A percentile compares a stretch with the other conserved stretches of the same genome.
Evolutionary conservation across 2,888 invertebrate species (phyloP).

Genomic region (Ochropacha duplaris): DNA sequence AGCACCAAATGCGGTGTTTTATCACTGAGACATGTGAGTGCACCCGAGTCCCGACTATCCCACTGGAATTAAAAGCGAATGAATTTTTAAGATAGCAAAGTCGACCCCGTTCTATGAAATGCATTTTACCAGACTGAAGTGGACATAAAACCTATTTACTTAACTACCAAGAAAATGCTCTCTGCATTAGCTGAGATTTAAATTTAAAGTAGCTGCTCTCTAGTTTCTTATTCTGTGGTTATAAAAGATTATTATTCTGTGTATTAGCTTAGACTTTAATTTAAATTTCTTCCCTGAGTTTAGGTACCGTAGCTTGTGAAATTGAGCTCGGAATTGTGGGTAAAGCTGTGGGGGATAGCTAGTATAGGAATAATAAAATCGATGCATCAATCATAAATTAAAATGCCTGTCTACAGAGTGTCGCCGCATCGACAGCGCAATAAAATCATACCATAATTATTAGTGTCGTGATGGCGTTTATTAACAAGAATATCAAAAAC

Average conservation of each 20-base stretch:
- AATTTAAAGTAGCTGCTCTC: conserved; percentile 6
- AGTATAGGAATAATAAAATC: background rate
- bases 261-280: background rate
- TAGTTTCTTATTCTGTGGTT: background rate
- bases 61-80: conserved; percentile 52
- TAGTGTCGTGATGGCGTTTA: conserved; percentile 15
- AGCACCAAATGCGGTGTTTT: conserved; percentile 60
- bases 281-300: background rate
- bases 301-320: background rate
- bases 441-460: conserved; percentile 31
- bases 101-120: conserved; percentile 23
- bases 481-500: too few species aligned
- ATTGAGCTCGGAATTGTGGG: background rate
- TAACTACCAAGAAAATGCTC: conserved; percentile 16
- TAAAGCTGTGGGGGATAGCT: too few species aligned
- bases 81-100: conserved; percentile 34
- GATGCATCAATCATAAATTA: conserved; percentile 3
- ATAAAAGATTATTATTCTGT: too few species aligned
- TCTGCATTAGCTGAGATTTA: conserved; percentile 2
- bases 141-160: conserved; percentile 14
- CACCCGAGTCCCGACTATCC: conserved; percentile 33
- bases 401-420: background rate
- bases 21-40: conserved; percentile 55
- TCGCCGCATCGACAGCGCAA: conserved; percentile 13
- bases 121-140: conserved; percentile 17